Percentiles rank a stretch among this genome's conserved stretches.
Conservation (phyloP, 2,797 vertebrate species). For the Melanotaenia maccullochi region DNA sequence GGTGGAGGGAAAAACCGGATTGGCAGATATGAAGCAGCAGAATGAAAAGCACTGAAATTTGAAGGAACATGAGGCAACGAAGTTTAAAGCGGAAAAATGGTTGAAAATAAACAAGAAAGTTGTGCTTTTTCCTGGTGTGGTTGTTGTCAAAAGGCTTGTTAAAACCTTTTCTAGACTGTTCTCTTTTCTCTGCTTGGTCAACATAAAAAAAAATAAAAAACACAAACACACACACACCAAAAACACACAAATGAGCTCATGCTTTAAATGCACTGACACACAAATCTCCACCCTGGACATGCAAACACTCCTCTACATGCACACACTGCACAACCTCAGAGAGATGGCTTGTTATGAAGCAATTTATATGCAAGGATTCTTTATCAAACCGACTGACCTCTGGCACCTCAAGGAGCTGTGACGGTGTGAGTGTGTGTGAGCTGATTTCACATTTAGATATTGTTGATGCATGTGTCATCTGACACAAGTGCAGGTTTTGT, state of each 20-base stretch:
- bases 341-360: slow-evolving; percentile 75
- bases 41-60: background rate
- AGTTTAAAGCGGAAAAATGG: slow-evolving; percentile 18
- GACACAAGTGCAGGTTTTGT: slow-evolving; percentile 5
- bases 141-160: slow-evolving; percentile 34
- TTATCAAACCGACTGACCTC: slow-evolving; percentile 77
- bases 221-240: slow-evolving; percentile 14
- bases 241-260: background rate
- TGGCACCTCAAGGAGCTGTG: slow-evolving; percentile 60
- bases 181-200: slow-evolving; percentile 35
- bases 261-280: slow-evolving; percentile 22
- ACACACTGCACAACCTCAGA: slow-evolving; percentile 46
- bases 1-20: slow-evolving; percentile 13
- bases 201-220: slow-evolving; percentile 9
- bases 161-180: slow-evolving; percentile 15
- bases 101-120: background rate
- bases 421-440: slow-evolving; percentile 32
- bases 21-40: slow-evolving; percentile 4
- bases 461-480: slow-evolving; percentile 15
- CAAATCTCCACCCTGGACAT: slow-evolving; percentile 18
- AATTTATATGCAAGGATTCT: slow-evolving; percentile 80
- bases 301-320: slow-evolving; percentile 7
- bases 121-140: slow-evolving; percentile 2
- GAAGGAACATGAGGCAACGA: slow-evolving; percentile 5
- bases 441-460: slow-evolving; percentile 27